Base-by-base conservation (phyloP, 92 coral and sea anemone species). In the Heteractis magnifica region DNA sequence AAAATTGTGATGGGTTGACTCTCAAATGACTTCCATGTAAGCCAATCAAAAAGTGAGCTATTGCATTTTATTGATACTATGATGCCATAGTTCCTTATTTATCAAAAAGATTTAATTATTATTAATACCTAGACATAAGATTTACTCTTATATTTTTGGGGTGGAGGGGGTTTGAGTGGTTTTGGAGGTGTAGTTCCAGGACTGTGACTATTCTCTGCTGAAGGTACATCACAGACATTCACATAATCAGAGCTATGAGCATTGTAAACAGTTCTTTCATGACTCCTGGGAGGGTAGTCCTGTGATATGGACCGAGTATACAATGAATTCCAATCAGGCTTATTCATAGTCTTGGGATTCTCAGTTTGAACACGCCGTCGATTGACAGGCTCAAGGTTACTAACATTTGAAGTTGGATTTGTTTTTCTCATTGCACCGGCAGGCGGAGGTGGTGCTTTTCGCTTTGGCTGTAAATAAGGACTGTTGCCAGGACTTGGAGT, bases 301-400 rank as follows among this genome's bases (percentile, higher is more conserved):
- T 87, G 92, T 1, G 94, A 83, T 59, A 64, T 10, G 19, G 94
- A 72, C 79, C 92, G 87, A 48, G 18, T 53, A 78, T 79, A 81
- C 0, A 87, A 60, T 7, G 86, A 16, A 44, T 21, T 58, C 78
- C 56, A 49, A 10, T 87, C 94, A 23, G 93, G 91, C 77, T 87
- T 91, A 76, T 65, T 91, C 90, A 93, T 91, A 3, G 97, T 65
- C 8, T 85, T 51, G 14, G 56, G 4, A 71, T 89, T 93, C 82
- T 93, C 94, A 82, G 97, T 93, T 75, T 83, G 84, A 58, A 90
- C 92, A 55, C 94, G 83, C 85, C 86, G 86, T 51, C 97, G 89
- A 49, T 90, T 91, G 60, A 76, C 80, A 6, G 92, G 91, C 14
- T 81, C 90, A 44, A 89, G 14, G 18, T 10, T 80, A 20, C 15